Evolutionary conservation across 2,888 invertebrate genomes (phyloP).

Genomic region (Leucania comma): DNA sequence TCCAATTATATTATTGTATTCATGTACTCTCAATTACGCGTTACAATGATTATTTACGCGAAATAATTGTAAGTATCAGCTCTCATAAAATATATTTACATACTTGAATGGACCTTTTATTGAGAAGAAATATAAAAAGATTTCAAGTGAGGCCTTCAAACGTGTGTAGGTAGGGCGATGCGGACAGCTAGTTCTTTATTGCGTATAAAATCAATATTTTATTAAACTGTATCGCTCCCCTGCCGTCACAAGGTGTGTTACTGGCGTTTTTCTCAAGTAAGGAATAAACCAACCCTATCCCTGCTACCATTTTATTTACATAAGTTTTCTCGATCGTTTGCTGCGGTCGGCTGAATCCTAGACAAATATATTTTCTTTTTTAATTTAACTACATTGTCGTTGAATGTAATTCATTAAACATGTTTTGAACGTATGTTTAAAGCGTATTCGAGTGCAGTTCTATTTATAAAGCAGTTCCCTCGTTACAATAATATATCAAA

Average conservation of each 20-base stretch:
- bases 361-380: background rate
- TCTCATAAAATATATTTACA: constrained; percentile 10
- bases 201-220: constrained; percentile 55
- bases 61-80: background rate
- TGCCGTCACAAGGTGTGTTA: constrained; percentile 18
- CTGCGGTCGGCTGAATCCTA: constrained; percentile 2
- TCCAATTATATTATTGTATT: constrained; percentile 13
- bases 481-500: constrained; percentile 1
- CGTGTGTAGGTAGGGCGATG: constrained; percentile 33
- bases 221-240: constrained; percentile 55
- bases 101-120: constrained; percentile 1
- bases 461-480: constrained; percentile 18
- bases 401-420: background rate
- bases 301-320: constrained; percentile 6
- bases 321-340: constrained; percentile 12
- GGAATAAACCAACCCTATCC: constrained; percentile 8
- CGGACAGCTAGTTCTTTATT: constrained; percentile 24
- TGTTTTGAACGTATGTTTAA: background rate
- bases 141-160: constrained; percentile 12
- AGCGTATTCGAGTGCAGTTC: constrained; percentile 1
- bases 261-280: constrained; percentile 17
- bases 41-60: background rate
- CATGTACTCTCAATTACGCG: background rate
- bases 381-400: background rate
- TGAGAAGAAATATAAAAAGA: constrained; percentile 22